Base-by-base conservation (phyloP, 2,797 vertebrate species). In the Netta rufina region DNA sequence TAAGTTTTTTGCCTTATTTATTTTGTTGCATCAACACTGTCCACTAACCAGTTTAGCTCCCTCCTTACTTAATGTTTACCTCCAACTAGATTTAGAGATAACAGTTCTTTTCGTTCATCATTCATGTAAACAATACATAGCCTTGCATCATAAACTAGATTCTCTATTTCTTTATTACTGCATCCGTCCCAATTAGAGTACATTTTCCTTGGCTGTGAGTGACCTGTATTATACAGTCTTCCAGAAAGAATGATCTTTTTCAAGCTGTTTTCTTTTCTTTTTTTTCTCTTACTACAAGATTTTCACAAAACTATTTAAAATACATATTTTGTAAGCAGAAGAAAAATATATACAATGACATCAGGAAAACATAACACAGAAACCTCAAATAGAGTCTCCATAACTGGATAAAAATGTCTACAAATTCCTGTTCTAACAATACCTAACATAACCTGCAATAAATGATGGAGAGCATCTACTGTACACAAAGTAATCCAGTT, bases 401-500 rank as follows among this genome's bases (percentile, higher is more conserved):
- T 38, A 11, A 24, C 9, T 13, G n/a, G 14, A 21, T 51, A n/a
- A 67, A 83, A 66, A 38, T 3, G 1, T 8, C 27, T n/a, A n/a
- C 13, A 77, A 83, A 87, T 22, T 24, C 62, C 43, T 39, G 62
- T 22, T n/a, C 39, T 61, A 53, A 10, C 28, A 25, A 30, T 8
- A 69, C 39, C n/a, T 60, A 74, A 20, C 12, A 58, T 51, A 64
- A 39, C 47, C 65, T 84, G 78, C 39, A 75, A 15, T 22, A 30
- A 89, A 83, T 28, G 60, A 22, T 5, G 24, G 25, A 67, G 49
- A 72, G 51, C 1, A 92, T 80, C 90, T 39, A 56, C 75, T 90
- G 87, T 96, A 91, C 95, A 94, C 94, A 95, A 89, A 95, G 90
- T 65, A 96, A 84, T 3, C 85, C 0, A 43, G 72, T 27, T 58